These are phyloP conservation scores for Idaea dimidiata DNA, from an alignment of 2,888 invertebrate species.

Conservation along the genomic window DNA sequence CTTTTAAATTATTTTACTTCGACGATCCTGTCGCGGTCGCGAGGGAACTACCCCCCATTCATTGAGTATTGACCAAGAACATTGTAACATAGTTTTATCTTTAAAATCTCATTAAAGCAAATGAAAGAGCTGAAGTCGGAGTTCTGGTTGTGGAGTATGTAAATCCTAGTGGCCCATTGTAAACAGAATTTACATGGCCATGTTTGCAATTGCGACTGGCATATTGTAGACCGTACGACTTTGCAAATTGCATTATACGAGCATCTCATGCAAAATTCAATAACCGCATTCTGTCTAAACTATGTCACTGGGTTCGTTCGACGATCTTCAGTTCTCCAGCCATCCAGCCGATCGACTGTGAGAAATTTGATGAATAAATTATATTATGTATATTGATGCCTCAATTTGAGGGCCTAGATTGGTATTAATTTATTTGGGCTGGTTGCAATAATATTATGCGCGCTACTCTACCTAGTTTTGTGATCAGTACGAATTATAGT, in stretches of 20 bases:
- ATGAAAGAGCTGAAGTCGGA: not conserved
- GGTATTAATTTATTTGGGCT: slow-evolving; percentile 13
- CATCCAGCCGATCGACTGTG: slow-evolving; percentile 15
- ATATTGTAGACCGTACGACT: not conserved
- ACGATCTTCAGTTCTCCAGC: slow-evolving; percentile 15
- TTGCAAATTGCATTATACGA: slow-evolving; percentile 22
- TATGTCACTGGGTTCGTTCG: slow-evolving; percentile 7
- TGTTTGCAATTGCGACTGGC: slow-evolving; percentile 4
- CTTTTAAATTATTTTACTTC: too few species aligned
- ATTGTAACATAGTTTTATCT: too few species aligned
- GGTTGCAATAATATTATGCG: too few species aligned
- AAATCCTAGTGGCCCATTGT: not conserved
- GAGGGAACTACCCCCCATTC: too few species aligned
- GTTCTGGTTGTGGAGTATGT: not conserved
- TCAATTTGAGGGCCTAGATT: slow-evolving; percentile 27
- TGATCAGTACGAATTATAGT: too few species aligned
- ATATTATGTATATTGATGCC: slow-evolving; percentile 14
- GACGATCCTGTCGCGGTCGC: too few species aligned
- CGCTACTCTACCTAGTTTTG: too few species aligned
- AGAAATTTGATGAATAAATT: slow-evolving; percentile 34
- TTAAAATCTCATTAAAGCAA: slow-evolving; percentile 2
- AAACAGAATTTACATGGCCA: not conserved
- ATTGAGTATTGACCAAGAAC: too few species aligned
- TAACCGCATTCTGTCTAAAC: slow-evolving; percentile 16
- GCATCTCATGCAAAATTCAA: slow-evolving; percentile 22